Conservation (phyloP, 2,888 invertebrate genomes). For the Alloplasta piceator region DNA sequence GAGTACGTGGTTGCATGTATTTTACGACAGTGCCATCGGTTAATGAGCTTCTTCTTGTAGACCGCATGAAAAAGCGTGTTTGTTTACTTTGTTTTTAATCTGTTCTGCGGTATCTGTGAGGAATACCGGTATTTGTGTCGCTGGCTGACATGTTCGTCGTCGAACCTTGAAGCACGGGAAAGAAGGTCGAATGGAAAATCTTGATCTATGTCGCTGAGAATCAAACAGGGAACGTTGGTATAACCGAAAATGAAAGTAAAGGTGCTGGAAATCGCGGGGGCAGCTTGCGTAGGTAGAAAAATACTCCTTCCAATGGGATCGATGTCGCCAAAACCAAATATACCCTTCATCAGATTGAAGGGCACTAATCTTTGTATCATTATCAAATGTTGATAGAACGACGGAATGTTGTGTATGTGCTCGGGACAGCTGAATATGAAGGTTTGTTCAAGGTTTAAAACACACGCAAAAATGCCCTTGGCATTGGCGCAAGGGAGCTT, state of each 20-base stretch:
- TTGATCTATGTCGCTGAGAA: slow-evolving; percentile 99
- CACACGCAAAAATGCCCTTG: slow-evolving; percentile 98
- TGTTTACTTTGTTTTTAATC: slow-evolving; percentile 97
- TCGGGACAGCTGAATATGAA: slow-evolving; percentile 98
- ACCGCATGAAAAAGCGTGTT: slow-evolving; percentile 99
- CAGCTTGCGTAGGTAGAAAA: slow-evolving; percentile 98
- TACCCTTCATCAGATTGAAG: slow-evolving; percentile 98
- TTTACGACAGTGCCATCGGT: slow-evolving; percentile 93
- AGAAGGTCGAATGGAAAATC: slow-evolving; percentile 94
- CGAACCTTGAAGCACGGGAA: slow-evolving; percentile 97
- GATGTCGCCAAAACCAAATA: slow-evolving; percentile 98
- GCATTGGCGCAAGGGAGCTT: slow-evolving; percentile 95
- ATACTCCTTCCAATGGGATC: slow-evolving; percentile 98
- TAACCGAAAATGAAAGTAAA: slow-evolving; percentile 96
- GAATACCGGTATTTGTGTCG: slow-evolving; percentile 94
- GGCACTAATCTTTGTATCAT: slow-evolving; percentile 97
- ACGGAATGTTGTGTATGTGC: slow-evolving; percentile 93
- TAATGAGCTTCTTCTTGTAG: slow-evolving; percentile 90
- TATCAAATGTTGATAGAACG: slow-evolving; percentile 96
- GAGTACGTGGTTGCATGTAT: slow-evolving; percentile 93
- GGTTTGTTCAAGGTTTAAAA: slow-evolving; percentile 96
- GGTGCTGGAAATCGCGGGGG: slow-evolving; percentile 94
- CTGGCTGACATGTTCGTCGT: slow-evolving; percentile 99
- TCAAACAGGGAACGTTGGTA: slow-evolving; percentile 91
- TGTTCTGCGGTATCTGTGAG: slow-evolving; percentile 98